A percentile compares a stretch with the other conserved stretches of the same genome.
Conservation (phyloP, 2,888 invertebrate genomes). For the Pseudanteris insignis region DNA sequence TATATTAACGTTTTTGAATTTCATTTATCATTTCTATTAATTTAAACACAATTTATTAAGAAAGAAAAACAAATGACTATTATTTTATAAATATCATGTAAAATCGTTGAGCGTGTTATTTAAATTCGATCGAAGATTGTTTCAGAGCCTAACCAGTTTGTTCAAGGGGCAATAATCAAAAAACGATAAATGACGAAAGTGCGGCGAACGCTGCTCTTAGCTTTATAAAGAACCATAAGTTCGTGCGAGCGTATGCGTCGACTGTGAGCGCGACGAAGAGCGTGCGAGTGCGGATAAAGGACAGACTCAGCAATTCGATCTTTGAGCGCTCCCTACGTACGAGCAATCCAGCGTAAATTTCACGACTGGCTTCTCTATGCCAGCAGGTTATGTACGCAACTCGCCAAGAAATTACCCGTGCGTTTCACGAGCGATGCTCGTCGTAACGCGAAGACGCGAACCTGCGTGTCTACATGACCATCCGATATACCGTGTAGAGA, state of each 20-base stretch:
- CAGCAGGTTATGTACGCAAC: conserved; percentile 36
- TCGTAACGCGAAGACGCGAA: conserved; percentile 35
- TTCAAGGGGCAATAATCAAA: not conserved
- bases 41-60: too few species aligned
- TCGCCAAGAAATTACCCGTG: conserved; percentile 37
- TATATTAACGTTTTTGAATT: too few species aligned
- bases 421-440: conserved; percentile 29
- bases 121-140: too few species aligned
- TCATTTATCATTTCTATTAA: too few species aligned
- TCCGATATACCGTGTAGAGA: too few species aligned
- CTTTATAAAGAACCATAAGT: conserved; percentile 15
- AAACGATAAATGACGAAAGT: conserved; percentile 1
- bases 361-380: conserved; percentile 39
- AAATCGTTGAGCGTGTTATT: not conserved
- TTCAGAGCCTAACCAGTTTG: too few species aligned
- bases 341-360: conserved; percentile 43
- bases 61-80: not conserved
- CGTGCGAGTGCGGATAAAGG: conserved; percentile 3
- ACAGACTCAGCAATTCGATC: conserved; percentile 23
- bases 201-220: not conserved
- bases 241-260: conserved; percentile 11
- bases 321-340: conserved; percentile 32
- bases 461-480: too few species aligned
- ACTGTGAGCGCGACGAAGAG: conserved; percentile 6
- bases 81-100: too few species aligned